Base-by-base conservation (phyloP, 2,888 invertebrate genomes). In the Hecatera dysodea region DNA sequence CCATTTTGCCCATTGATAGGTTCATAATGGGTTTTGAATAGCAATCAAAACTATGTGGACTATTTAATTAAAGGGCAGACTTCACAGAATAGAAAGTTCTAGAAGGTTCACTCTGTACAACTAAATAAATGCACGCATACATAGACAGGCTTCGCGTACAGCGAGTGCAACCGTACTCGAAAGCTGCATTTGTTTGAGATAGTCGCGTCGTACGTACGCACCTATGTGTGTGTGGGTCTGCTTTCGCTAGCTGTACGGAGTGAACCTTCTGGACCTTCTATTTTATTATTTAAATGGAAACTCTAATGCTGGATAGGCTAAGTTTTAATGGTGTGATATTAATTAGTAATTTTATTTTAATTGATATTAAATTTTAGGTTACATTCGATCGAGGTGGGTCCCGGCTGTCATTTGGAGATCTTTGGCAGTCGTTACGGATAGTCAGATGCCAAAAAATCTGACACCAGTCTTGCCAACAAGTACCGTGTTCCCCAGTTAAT, bases 11-110 rank as follows among this genome's bases (percentile, higher is more conserved):
- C 8, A 33, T 42, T 29, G 46, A 42, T 52, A 27, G 27, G 27
- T 46, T 19, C 12, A 60, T 55, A 75, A 55, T 59, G 19, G 42
- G 57, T 24, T 67, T 67, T 62, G 57, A 78, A 65, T 67, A 67
- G 56, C 24, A 65, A 67, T 65, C 60, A 57, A 69, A 62, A 56
- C 62, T 27, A 44, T 33, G 17, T 22, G n/a, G 17, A 9, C n/a
- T 24, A 52, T 56, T n/a, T n/a, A n/a, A n/a, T n/a, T 65, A 52
- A 17, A 33, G 39, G 39, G 12, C 22, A 29, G 11, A n/a, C 15
- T 68, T 67, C 24, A 44, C 5, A 44, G 12, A 64, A 22, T 44
- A 33, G 17, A 17, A 22, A 64, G 17, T 4, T 42, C 29, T 11
- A 29, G 56, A 19, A 29, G 8, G 8, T 29, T 1, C 15, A 12